Conservation (phyloP, 1,140 invertebrate genomes). For the Pantala flavescens region DNA sequence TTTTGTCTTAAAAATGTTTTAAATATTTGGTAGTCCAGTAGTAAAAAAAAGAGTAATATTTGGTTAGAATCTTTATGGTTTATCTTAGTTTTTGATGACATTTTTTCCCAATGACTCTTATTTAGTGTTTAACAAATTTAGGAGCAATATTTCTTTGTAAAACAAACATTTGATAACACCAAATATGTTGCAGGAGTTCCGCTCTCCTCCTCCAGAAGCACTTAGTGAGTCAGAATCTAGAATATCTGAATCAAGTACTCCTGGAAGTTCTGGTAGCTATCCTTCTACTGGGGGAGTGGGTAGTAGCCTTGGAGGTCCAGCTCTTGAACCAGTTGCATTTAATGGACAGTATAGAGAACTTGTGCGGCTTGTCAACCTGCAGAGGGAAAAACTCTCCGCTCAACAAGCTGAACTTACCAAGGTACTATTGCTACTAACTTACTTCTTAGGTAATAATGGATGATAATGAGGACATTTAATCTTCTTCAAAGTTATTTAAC, state of each 20-base stretch:
- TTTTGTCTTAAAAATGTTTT: no score
- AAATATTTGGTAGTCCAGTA: no score
- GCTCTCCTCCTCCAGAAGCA: neutral
- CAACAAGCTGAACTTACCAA: constrained; percentile 84
- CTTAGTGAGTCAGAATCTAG: neutral
- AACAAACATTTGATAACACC: no score
- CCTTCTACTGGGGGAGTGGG: neutral
- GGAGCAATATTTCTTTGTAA: no score
- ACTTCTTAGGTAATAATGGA: neutral
- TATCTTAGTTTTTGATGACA: no score
- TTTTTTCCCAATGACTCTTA: no score
- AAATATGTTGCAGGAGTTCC: neutral
- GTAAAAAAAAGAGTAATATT: no score
- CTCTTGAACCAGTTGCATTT: neutral
- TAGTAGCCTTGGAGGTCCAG: neutral
- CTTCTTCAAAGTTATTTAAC: no score
- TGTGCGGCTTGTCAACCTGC: constrained; percentile 75
- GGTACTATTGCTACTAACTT: constrained; percentile 41
- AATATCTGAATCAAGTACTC: constrained; percentile 1
- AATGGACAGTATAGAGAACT: constrained; percentile 51
- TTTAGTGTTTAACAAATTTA: no score
- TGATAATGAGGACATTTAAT: constrained; percentile 14
- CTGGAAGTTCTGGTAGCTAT: neutral
- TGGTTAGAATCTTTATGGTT: no score
- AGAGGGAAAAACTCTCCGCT: constrained; percentile 73